Base-by-base conservation (phyloP, 2,113 vertebrate genomes). In the Lipophrys pholis region DNA sequence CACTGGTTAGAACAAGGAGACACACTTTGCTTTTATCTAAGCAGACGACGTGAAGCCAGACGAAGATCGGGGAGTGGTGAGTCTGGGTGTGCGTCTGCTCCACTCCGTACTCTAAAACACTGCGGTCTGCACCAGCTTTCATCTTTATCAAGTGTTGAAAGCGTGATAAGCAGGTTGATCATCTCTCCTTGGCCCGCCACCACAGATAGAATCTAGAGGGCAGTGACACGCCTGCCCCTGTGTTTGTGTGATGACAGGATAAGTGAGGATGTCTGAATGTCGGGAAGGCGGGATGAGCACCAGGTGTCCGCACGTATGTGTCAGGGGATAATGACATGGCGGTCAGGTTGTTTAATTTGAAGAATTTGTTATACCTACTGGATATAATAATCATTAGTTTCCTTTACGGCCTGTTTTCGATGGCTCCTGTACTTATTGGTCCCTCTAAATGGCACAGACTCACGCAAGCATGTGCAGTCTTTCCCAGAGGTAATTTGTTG, bases 221-320 rank as follows among this genome's bases (percentile, higher is more conserved):
- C 62, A 74, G 78, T 59, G 75, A 39, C 69, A 17, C 38, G 74
- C 21, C 64, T 55, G 70, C 65, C 64, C 62, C 36, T n/a, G 55
- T 51, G 58, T 76, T 71, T 69, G 21, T 57, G 56, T 57, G 85
- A 86, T 87, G 85, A 84, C 83, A 83, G 72, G 69, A 82, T 84
- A 83, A 79, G 85, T 79, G 74, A 57, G 70, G 78, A 63, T 69
- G 63, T 79, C 65, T 88, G 62, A 82, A 69, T 73, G 79, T 83
- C 83, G 68, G 75, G 46, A 17, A 35, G 71, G 8, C 61, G 48
- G 57, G 79, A 62, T 76, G 73, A 80, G 57, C 54, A 77, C 67
- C 40, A 8, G 36, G 49, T 56, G 75, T 52, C 79, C 66, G 48
- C 65, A 55, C 49, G 42, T 64, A 55, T 71, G 52, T 67, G 75